A percentile compares a stretch with the other conserved stretches of the same genome.
phyloP scores from a whole-genome alignment of 2,797 vertebrate species.

The Enteromius unitaeniatus region DNA sequence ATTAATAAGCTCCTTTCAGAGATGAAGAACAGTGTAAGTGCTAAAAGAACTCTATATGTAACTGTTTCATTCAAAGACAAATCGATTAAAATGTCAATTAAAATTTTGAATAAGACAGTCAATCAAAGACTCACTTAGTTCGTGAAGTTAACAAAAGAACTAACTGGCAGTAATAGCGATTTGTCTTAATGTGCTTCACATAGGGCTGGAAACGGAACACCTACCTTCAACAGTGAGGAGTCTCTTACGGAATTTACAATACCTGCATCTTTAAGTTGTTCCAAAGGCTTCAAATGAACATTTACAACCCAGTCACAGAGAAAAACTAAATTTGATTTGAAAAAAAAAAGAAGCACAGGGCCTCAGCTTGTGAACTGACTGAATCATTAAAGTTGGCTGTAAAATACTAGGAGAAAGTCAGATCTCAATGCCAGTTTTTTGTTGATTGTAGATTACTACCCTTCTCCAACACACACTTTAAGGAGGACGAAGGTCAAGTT shows the following conservation, averaged over 20 bases:
- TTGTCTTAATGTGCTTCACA: conserved; percentile 19
- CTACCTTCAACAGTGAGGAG: conserved; percentile 51
- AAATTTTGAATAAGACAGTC: background rate
- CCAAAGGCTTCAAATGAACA: conserved; percentile 31
- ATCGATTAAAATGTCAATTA: conserved; percentile 17
- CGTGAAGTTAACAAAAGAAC: conserved; percentile 17
- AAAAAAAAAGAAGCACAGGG: background rate
- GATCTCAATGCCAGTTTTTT: background rate
- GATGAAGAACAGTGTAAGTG: conserved; percentile 32
- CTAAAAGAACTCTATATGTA: conserved; percentile 23
- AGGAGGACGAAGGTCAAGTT: background rate
- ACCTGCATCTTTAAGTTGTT: conserved; percentile 33
- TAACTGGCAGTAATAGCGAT: background rate
- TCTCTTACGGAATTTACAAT: conserved; percentile 20
- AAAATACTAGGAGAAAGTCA: too few species aligned
- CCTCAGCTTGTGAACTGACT: background rate
- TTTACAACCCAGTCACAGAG: background rate
- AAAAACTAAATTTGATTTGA: background rate
- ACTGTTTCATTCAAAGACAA: conserved; percentile 1
- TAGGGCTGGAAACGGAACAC: conserved; percentile 32
- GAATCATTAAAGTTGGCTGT: too few species aligned
- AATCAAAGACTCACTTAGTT: conserved; percentile 1
- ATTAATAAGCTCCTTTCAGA: conserved; percentile 41
- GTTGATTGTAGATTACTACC: background rate
- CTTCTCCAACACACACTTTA: background rate